Conservation (phyloP, 2,797 vertebrate genomes). For the Pangasius mekongensis region DNA sequence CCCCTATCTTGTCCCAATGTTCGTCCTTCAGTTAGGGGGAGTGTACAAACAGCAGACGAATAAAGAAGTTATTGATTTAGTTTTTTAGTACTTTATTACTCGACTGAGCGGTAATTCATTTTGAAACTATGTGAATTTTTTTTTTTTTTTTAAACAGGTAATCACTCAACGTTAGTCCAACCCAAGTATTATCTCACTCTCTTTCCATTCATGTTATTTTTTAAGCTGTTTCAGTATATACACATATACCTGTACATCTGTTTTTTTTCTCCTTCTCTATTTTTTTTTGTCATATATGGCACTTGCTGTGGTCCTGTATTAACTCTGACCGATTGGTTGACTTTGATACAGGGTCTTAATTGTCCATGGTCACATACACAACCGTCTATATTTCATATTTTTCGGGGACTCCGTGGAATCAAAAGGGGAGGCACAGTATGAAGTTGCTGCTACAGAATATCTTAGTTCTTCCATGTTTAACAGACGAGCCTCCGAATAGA, state of each 20-base stretch:
- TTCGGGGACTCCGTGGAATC: constrained; percentile 66
- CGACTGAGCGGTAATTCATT: constrained; percentile 95
- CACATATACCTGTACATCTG: constrained; percentile 79
- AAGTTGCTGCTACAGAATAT: constrained; percentile 95
- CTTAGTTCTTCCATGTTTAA: constrained; percentile 84
- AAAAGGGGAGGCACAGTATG: constrained; percentile 98
- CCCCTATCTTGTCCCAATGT: constrained; percentile 81
- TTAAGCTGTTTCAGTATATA: constrained; percentile 85
- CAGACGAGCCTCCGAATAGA: constrained; percentile 65
- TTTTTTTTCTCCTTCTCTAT: constrained; percentile 54
- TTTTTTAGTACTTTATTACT: constrained; percentile 99
- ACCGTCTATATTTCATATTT: constrained; percentile 58
- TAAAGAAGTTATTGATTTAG: constrained; percentile 90
- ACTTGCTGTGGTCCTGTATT: constrained; percentile 80
- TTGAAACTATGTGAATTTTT: constrained; percentile 91
- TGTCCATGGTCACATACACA: constrained; percentile 71
- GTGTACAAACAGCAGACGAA: constrained; percentile 74
- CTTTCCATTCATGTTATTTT: constrained; percentile 79
- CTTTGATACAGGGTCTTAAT: constrained; percentile 71
- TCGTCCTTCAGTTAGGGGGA: constrained; percentile 83
- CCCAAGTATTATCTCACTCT: constrained; percentile 82
- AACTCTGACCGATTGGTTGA: constrained; percentile 69
- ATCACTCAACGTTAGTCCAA: constrained; percentile 81
- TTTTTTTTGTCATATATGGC: constrained; percentile 72
- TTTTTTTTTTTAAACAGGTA: constrained; percentile 80